Conservation (phyloP, 2,797 vertebrate species). For the Poecile montanus region DNA sequence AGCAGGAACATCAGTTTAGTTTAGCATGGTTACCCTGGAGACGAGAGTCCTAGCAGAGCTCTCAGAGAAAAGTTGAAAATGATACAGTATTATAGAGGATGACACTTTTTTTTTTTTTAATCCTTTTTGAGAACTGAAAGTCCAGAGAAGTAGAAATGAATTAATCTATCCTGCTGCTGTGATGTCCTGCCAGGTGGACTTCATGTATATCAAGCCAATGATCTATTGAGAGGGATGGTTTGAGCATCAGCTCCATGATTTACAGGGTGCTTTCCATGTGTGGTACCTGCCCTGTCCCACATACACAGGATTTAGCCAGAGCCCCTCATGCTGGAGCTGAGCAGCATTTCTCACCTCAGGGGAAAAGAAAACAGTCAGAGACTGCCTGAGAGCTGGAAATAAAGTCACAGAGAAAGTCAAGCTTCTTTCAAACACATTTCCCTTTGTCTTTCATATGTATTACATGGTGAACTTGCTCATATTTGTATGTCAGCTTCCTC, state of each 20-base stretch:
- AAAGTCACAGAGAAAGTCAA: background rate
- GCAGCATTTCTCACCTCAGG: rapidly evolving
- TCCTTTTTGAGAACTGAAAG: background rate
- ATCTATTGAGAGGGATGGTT: rapidly evolving
- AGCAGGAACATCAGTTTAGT: background rate
- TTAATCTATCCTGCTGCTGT: background rate
- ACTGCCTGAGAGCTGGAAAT: background rate
- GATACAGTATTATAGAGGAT: background rate
- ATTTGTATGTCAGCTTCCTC: background rate
- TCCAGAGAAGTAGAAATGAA: background rate
- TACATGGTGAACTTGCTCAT: background rate
- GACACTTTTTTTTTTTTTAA: background rate
- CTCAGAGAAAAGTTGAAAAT: background rate
- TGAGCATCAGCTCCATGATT: background rate
- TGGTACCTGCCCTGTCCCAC: background rate
- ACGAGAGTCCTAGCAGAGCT: background rate
- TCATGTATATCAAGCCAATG: background rate
- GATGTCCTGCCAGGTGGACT: background rate
- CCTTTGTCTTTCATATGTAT: background rate
- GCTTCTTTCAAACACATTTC: background rate
- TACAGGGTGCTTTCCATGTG: rapidly evolving
- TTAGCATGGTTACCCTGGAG: slow-evolving; percentile 9
- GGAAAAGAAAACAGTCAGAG: background rate
- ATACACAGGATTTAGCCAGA: background rate
- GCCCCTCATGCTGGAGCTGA: background rate